Conservation (phyloP, 1,140 invertebrate species). For the Chlorops oryzae region DNA sequence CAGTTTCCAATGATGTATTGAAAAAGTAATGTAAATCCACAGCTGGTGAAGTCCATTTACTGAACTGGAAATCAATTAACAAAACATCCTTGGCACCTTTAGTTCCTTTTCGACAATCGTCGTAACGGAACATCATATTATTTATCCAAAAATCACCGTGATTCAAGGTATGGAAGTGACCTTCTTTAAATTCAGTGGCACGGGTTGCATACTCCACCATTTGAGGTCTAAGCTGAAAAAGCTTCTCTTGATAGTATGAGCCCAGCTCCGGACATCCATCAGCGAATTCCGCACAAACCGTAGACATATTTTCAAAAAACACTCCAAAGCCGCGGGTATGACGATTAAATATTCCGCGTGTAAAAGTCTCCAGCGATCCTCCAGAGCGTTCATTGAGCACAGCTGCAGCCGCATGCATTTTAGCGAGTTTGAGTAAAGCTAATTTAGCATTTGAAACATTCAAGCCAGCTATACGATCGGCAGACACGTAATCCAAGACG, state of each 20-base stretch:
- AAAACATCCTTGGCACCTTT: conserved; percentile 47
- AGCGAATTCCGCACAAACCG: conserved; percentile 21
- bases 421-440: conserved; percentile 52
- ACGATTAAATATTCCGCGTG: conserved; percentile 38
- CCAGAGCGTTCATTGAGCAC: conserved; percentile 33
- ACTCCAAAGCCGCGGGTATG: conserved; percentile 23
- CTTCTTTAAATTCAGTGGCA: conserved; percentile 33
- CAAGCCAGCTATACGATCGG: conserved; percentile 51
- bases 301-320: conserved; percentile 25
- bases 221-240: conserved; percentile 19
- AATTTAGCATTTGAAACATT: conserved; percentile 49
- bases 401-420: conserved; percentile 52
- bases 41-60: conserved; percentile 35
- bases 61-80: conserved; percentile 43
- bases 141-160: conserved; percentile 64
- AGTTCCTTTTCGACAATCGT: conserved; percentile 42
- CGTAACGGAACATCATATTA: conserved; percentile 59
- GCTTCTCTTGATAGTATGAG: conserved; percentile 20
- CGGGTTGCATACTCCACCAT: conserved; percentile 31
- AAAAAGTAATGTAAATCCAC: conserved; percentile 42
- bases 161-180: conserved; percentile 55
- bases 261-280: conserved; percentile 20
- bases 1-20: conserved; percentile 22
- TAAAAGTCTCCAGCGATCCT: conserved; percentile 24
- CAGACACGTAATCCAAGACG: conserved; percentile 49